Percentiles rank a stretch among this genome's conserved stretches.
These are phyloP conservation scores for Phrixothrix hirtus DNA, from an alignment of 2,888 invertebrate species.

Conservation along the genomic window DNA sequence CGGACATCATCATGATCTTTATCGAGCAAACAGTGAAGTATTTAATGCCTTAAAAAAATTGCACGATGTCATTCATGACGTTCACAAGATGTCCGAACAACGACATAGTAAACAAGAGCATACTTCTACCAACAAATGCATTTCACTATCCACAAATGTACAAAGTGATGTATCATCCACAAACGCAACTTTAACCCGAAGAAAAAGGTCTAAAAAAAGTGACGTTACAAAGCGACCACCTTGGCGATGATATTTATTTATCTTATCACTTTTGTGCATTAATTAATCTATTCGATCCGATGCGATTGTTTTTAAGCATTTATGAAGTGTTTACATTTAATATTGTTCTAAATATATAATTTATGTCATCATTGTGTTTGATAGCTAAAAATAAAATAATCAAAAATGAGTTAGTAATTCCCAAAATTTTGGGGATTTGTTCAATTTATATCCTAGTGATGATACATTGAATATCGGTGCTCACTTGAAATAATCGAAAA, in stretches of 20 bases:
- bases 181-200: neutral
- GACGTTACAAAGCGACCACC: neutral
- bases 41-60: conserved; percentile 1
- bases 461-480: no score
- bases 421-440: no score
- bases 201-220: no score
- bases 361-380: no score
- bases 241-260: neutral
- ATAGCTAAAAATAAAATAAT: no score
- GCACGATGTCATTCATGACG: neutral
- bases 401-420: no score
- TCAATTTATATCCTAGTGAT: no score
- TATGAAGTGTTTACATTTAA: no score
- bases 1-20: conserved; percentile 38
- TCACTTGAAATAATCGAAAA: no score
- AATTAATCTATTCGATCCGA: neutral
- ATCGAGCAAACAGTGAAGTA: neutral
- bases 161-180: neutral
- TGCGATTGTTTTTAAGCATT: no score
- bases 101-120: neutral
- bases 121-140: conserved; percentile 32
- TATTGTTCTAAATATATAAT: no score
- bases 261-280: neutral
- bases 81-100: neutral
- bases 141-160: neutral